Evolutionary conservation across 2,797 vertebrate species (phyloP), one percentile per base, ranked within the genome.

Genomic region (Sciurus vulgaris): DNA sequence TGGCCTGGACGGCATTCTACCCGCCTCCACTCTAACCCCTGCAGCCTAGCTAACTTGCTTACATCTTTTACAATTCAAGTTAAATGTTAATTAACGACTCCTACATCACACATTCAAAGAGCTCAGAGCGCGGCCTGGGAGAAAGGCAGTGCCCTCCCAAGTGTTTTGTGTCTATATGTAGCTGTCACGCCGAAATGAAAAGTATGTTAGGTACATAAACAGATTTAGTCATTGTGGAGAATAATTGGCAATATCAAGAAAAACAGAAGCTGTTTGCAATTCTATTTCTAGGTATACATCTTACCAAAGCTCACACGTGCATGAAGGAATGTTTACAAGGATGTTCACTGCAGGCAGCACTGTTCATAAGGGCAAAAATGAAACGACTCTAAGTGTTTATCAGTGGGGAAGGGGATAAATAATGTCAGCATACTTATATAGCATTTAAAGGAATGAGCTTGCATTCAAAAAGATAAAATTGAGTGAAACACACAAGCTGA

Each of bases 391-490:
- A 86, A 69, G 12, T 18, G 22, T 33, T 33, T 72, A 20, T 73
- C 63, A 79, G 15, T 9, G 28, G 49, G n/a, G 33, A 61, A 94
- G 93, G 15, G 35, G 26, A 87, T 69, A 81, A 92, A 81, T 56
- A 77, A 89, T 35, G 24, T 10, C 81, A 61, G 18, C 22, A 59
- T 72, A 76, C n/a, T 93, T 91, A 67, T 12, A 81, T 0, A 70
- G 77, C 38, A 93, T 73, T 92, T 59, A 93, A 63, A 93, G 28
- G 20, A 79, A 86, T 67, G 54, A 86, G 51, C 12, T 77, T 77
- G 30, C 18, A 73, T 81, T 95, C 89, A 89, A 85, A 93, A 76
- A 89, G 44, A 92, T 67, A 95, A 95, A 94, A 93, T 0, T 12
- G 49, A 93, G 35, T 81, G 61, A 91, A 94, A 84, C 89, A 67